Conservation (phyloP, 2,797 vertebrate genomes). For the Etheostoma nigrum region DNA sequence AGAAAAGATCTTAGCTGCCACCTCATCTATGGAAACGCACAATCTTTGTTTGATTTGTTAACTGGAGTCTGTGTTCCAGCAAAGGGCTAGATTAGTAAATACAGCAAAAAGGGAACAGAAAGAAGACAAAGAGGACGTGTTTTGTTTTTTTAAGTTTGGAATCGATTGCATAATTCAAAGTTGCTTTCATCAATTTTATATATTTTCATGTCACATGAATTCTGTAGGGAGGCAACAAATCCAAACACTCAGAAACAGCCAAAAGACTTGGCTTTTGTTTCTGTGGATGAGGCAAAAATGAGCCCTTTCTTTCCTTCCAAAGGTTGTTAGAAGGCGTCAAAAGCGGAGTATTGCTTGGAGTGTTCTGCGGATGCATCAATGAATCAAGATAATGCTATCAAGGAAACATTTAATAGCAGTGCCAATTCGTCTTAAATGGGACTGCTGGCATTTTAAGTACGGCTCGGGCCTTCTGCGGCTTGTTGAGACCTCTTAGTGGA, state of each 20-base stretch:
- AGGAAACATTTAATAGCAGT: constrained; percentile 59
- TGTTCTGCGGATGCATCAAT: constrained; percentile 34
- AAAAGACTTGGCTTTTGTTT: constrained; percentile 55
- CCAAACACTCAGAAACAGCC: constrained; percentile 40
- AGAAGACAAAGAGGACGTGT: constrained; percentile 3
- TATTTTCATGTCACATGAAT: constrained; percentile 23
- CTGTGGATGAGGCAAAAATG: constrained; percentile 46
- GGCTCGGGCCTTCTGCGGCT: constrained; percentile 39
- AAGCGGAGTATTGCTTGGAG: constrained; percentile 41
- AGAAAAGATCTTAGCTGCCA: constrained; percentile 29
- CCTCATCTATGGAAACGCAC: constrained; percentile 53
- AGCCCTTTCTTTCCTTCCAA: constrained; percentile 22
- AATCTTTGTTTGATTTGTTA: constrained; percentile 49
- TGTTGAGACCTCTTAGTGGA: constrained; percentile 39
- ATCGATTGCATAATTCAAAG: constrained; percentile 21
- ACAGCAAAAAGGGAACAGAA: constrained; percentile 18
- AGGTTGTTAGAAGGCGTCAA: constrained; percentile 48
- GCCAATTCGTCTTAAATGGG: constrained; percentile 47
- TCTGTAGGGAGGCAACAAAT: constrained; percentile 35
- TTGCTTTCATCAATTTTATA: constrained; percentile 28
- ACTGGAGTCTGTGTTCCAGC: constrained; percentile 24
- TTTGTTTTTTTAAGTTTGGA: constrained; percentile 15
- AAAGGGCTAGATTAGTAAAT: constrained; percentile 35
- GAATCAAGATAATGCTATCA: constrained; percentile 57
- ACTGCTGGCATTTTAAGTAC: constrained; percentile 47